phyloP scores from a whole-genome alignment of 2,888 invertebrate genomes.

The Ctenicera cuprea region DNA sequence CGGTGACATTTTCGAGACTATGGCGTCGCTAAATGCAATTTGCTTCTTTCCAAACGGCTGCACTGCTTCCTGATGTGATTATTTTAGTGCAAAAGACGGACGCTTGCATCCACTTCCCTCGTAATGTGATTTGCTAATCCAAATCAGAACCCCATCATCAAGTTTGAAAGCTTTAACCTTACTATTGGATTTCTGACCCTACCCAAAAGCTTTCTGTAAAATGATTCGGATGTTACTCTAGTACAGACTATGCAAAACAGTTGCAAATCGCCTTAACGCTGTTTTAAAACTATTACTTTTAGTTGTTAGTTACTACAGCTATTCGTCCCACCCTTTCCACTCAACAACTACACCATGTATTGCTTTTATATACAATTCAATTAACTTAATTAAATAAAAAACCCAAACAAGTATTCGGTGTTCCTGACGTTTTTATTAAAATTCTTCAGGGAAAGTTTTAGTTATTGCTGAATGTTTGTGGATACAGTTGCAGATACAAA shows the following conservation, averaged over 20 bases:
- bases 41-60: conserved; percentile 66
- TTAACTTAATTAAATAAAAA: no score
- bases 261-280: conserved; percentile 18
- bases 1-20: conserved; percentile 62
- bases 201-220: conserved; percentile 37
- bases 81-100: conserved; percentile 60
- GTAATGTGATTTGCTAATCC: conserved; percentile 67
- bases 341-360: no score
- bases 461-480: no score
- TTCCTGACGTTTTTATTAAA: no score
- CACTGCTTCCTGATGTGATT: conserved; percentile 65
- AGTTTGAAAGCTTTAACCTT: conserved; percentile 62
- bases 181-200: conserved; percentile 66
- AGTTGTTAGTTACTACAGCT: neutral
- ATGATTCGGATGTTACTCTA: conserved; percentile 18
- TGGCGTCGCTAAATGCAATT: conserved; percentile 64
- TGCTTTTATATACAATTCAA: no score
- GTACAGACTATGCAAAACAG: conserved; percentile 26
- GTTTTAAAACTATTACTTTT: conserved; percentile 8
- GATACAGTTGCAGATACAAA: no score
- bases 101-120: conserved; percentile 49
- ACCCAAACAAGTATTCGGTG: no score
- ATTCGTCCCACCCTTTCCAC: no score
- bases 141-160: conserved; percentile 65
- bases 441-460: no score